Evolutionary conservation across 1,140 invertebrate species (phyloP), one percentile per base, ranked within the genome.

Genomic region (Dinothrombium tinctorium): DNA sequence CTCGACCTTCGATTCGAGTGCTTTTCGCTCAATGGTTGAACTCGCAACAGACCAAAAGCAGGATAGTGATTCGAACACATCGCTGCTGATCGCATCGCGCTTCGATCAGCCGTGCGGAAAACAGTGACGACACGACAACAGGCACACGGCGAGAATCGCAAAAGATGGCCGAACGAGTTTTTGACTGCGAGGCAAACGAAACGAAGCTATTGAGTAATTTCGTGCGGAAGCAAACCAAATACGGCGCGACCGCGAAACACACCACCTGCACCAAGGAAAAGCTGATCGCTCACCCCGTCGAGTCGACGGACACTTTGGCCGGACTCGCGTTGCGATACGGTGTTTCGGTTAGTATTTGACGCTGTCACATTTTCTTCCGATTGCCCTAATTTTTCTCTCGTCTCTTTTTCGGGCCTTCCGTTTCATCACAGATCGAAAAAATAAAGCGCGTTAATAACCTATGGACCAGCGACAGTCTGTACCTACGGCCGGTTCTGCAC

Each of bases 301-400:
- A 67, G 21, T 68, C 74, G 54, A 69, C 68, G 14, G 84, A 90
- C 57, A 89, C 83, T n/a, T 61, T 90, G 43, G 79, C 84, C 65
- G 82, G 83, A 50, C 74, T 90, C 48, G 79, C 83, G 19, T 64
- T 89, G 23, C 84, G 79, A 68, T 87, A 87, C 64, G 76, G 78
- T 54, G 76, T 80, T 50, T 81, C 80, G 55, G 82, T 89, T 67
- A 69, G 73, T 36, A 21, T 19, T 17, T 11, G 11, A 17, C 20
- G 11, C 3, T 17, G 15, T 9, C 32, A 14, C 8, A 8, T 33
- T 17, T 33, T 17, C 20, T 33, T 3, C 15, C 20, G 8, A 12
- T 17, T 33, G 33, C 20, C 20, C 15, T n/a, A 14, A 19, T 12
- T 33, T n/a, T n/a, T 17, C 9, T n/a, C 8, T 33, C 17, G 6